Conservation (phyloP, 2,113 vertebrate species). For the Neodon shergylaensis region DNA sequence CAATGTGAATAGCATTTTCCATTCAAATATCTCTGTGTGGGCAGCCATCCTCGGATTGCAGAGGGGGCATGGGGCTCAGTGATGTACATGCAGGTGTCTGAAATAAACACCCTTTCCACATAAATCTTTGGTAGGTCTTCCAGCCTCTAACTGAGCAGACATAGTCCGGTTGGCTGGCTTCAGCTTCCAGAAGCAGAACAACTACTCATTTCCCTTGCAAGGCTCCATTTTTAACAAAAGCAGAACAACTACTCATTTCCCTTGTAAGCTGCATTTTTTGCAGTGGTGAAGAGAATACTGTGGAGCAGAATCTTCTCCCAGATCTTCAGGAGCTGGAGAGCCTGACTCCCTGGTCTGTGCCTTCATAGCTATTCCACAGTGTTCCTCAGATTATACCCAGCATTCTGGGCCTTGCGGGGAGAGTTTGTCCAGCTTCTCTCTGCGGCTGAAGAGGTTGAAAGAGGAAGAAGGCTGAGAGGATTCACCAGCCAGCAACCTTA, state of each 20-base stretch:
- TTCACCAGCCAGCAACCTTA: neutral
- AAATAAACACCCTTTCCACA: neutral
- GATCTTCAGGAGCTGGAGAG: neutral
- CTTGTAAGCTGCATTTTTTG: neutral
- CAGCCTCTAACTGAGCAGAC: neutral
- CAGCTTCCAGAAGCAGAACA: neutral
- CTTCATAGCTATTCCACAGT: neutral
- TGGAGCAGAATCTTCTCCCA: neutral
- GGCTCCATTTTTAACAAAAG: neutral
- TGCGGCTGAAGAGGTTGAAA: neutral
- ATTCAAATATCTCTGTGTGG: neutral
- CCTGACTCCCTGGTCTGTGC: neutral
- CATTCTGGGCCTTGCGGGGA: neutral
- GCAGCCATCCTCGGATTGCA: neutral
- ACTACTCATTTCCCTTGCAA: neutral
- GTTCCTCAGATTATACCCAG: neutral
- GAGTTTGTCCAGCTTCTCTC: neutral
- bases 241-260: neutral
- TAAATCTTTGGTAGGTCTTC: neutral
- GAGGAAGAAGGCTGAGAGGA: neutral
- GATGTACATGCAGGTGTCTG: neutral
- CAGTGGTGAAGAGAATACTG: neutral
- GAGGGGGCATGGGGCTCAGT: neutral
- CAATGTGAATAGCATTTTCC: neutral
- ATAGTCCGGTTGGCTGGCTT: neutral